Conservation (phyloP, 2,113 vertebrate species). For the Zosterops japonicus region DNA sequence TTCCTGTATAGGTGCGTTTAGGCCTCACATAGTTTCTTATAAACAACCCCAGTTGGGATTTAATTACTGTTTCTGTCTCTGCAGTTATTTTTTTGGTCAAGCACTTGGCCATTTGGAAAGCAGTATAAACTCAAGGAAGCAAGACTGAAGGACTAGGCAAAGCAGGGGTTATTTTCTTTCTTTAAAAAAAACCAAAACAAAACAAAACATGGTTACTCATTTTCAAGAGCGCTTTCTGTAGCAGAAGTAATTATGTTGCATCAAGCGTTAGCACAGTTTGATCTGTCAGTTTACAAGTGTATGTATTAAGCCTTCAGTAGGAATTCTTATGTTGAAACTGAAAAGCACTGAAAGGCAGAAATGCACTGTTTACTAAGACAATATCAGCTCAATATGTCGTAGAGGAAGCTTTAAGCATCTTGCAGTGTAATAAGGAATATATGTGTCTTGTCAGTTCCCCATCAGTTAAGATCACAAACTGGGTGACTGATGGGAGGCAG, state of each 20-base stretch:
- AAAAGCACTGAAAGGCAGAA: constrained; percentile 6
- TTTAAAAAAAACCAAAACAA: too few species aligned
- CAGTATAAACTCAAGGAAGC: not conserved
- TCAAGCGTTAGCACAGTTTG: not conserved
- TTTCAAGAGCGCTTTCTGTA: not conserved
- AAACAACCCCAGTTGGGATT: not conserved
- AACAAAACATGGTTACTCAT: not conserved
- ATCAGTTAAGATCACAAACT: not conserved
- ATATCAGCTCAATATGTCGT: not conserved
- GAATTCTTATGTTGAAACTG: not conserved
- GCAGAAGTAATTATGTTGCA: not conserved
- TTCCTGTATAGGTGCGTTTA: rapidly evolving
- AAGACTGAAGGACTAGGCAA: not conserved
- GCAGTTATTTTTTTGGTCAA: not conserved
- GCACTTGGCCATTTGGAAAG: not conserved
- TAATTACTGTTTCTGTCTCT: not conserved
- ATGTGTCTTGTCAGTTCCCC: not conserved
- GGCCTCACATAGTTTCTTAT: not conserved
- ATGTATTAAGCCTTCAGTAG: not conserved
- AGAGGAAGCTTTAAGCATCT: not conserved
- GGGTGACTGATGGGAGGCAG: not conserved
- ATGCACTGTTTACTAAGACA: not conserved
- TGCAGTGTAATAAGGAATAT: not conserved
- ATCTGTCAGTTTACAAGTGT: constrained; percentile 32
- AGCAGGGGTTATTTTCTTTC: not conserved